Percentiles rank a stretch among this genome's conserved stretches.
These are phyloP conservation scores for Pitangus sulphuratus DNA, from an alignment of 2,797 vertebrate genomes.

Conservation along the genomic window DNA sequence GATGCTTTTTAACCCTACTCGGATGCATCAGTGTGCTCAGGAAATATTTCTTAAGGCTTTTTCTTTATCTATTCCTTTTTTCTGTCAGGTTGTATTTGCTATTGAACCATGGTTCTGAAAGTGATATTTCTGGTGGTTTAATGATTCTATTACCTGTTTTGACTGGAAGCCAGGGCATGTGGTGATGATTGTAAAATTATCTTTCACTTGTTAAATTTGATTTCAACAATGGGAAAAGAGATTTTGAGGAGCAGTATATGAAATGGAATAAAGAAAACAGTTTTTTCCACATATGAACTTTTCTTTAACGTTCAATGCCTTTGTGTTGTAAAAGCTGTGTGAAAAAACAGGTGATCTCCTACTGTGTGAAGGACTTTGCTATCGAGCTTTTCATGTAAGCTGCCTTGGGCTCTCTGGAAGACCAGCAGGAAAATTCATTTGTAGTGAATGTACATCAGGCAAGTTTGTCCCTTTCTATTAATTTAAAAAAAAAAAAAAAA, in stretches of 20 bases:
- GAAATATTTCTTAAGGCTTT: not conserved
- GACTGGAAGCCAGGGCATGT: not conserved
- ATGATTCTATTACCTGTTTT: not conserved
- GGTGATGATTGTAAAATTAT: not conserved
- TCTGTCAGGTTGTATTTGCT: not conserved
- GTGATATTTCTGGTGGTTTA: not conserved
- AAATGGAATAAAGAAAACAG: constrained; percentile 23
- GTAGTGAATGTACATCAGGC: constrained; percentile 90
- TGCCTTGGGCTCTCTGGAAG: constrained; percentile 84
- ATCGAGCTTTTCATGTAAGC: constrained; percentile 88
- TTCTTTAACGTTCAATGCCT: constrained; percentile 60
- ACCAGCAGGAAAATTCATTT: constrained; percentile 87
- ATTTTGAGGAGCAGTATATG: not conserved
- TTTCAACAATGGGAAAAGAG: not conserved
- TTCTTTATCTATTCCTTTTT: not conserved
- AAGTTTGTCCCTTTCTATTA: constrained; percentile 68
- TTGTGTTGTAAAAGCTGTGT: constrained; percentile 83
- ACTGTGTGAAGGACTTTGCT: constrained; percentile 93
- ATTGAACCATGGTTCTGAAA: not conserved
- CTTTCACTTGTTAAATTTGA: not conserved
- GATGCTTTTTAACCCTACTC: constrained; percentile 30
- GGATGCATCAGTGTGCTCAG: not conserved
- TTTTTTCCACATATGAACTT: constrained; percentile 12
- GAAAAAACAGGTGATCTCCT: constrained; percentile 90
- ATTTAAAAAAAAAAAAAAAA: not conserved